Evolutionary conservation across 2,113 vertebrate species (phyloP).

Genomic region (Chaenocephalus aceratus): DNA sequence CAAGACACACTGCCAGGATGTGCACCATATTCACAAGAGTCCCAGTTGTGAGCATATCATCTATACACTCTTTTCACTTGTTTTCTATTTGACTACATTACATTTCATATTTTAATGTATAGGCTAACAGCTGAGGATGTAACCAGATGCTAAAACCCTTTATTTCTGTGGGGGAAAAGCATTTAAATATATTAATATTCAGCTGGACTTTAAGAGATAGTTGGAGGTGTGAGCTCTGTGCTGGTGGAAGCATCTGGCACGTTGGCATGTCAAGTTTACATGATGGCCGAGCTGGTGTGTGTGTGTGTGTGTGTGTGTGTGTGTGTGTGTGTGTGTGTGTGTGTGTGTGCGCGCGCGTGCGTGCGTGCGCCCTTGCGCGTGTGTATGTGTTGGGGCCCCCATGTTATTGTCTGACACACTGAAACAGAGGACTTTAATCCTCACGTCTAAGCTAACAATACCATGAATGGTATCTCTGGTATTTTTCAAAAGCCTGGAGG

Average conservation of each 20-base stretch:
- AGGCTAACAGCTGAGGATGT: slow-evolving; percentile 3
- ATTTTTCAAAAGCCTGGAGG: slow-evolving; percentile 26
- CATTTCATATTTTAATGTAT: too few relatives aligned
- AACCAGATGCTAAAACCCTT: background rate
- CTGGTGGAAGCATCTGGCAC: slow-evolving; percentile 36
- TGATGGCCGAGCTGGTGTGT: slow-evolving; percentile 18
- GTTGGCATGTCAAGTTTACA: slow-evolving; percentile 51
- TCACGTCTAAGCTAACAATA: slow-evolving; percentile 37
- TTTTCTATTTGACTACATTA: background rate
- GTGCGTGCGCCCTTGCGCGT: slow-evolving; percentile 16
- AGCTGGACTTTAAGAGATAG: background rate
- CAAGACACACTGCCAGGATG: background rate
- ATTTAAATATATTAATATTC: background rate
- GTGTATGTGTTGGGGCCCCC: slow-evolving; percentile 25
- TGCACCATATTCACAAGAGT: background rate
- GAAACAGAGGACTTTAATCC: slow-evolving; percentile 32
- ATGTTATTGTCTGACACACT: slow-evolving; percentile 59
- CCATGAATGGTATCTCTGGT: slow-evolving; percentile 39
- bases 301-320: slow-evolving; percentile 21
- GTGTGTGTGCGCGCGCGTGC: slow-evolving; percentile 20
- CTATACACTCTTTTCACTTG: background rate
- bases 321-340: slow-evolving; percentile 37
- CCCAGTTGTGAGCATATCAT: background rate
- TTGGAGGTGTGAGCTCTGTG: slow-evolving; percentile 17
- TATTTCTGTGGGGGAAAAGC: background rate